A percentile compares a stretch with the other conserved stretches of the same genome.
Evolutionary conservation across 2,888 invertebrate species (phyloP).

Genomic region (Leptinotarsa haldemani): DNA sequence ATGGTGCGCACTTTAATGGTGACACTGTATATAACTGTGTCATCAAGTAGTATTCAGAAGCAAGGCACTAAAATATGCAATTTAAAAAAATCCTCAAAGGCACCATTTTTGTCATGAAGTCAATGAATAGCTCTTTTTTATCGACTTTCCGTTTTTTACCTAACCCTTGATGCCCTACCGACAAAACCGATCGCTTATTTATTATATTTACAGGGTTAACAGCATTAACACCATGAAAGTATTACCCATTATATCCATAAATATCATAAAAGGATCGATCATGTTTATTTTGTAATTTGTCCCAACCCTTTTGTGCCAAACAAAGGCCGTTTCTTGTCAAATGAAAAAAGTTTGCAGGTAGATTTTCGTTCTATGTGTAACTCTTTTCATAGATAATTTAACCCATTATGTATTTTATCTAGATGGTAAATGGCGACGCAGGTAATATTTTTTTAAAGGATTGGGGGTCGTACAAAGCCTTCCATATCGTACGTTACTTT

Average conservation of each 20-base stretch:
- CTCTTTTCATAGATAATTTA: constrained; percentile 48
- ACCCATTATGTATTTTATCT: constrained; percentile 37
- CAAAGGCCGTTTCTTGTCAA: constrained; percentile 52
- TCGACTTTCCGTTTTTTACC: constrained; percentile 38
- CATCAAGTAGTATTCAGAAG: too few relatives aligned
- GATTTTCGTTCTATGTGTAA: constrained; percentile 37
- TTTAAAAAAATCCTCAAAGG: too few relatives aligned
- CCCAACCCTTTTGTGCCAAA: constrained; percentile 52
- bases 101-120: neutral
- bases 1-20: too few relatives aligned
- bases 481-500: neutral
- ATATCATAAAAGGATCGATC: constrained; percentile 55
- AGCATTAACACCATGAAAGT: constrained; percentile 49
- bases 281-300: constrained; percentile 57
- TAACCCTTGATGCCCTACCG: constrained; percentile 22
- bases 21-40: too few relatives aligned
- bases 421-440: constrained; percentile 33
- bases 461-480: constrained; percentile 28
- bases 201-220: constrained; percentile 43
- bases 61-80: too few relatives aligned
- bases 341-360: constrained; percentile 40
- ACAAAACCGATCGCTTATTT: constrained; percentile 36
- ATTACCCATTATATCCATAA: constrained; percentile 49
- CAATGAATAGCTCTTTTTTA: neutral
- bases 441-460: constrained; percentile 36